Evolutionary conservation across 1,140 invertebrate species (phyloP).

Genomic region (Gonioctena quinquepunctata): DNA sequence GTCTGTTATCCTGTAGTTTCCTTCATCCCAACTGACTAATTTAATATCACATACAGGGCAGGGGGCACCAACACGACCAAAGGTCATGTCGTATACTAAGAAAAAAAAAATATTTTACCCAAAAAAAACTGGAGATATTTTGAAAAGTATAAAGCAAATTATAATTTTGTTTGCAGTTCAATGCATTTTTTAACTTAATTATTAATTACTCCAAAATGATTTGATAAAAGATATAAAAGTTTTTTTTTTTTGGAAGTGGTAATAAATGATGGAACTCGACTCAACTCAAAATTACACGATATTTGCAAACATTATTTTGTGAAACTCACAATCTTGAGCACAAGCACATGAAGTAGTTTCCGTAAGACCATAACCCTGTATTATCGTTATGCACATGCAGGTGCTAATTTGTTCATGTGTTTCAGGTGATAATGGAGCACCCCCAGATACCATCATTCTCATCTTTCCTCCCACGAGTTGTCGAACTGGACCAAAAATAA

Average conservation of each 20-base stretch:
- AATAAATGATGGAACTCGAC: too few relatives aligned
- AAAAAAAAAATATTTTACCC: conserved; percentile 32
- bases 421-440: conserved; percentile 93
- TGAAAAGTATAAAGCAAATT: background rate
- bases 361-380: conserved; percentile 96
- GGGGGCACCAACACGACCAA: conserved; percentile 88
- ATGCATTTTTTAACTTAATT: background rate
- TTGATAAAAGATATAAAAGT: background rate
- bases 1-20: conserved; percentile 87
- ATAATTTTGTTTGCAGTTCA: too few relatives aligned
- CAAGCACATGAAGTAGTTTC: conserved; percentile 94
- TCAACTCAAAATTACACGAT: too few relatives aligned
- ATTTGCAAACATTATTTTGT: background rate
- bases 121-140: background rate
- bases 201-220: too few relatives aligned
- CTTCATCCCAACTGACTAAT: conserved; percentile 94
- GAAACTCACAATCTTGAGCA: conserved; percentile 77
- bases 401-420: conserved; percentile 94
- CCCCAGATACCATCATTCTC: conserved; percentile 86
- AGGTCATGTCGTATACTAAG: conserved; percentile 68
- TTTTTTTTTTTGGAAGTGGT: too few relatives aligned
- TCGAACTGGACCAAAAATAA: conserved; percentile 79
- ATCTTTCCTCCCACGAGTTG: conserved; percentile 85
- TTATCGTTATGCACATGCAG: conserved; percentile 87
- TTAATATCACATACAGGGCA: conserved; percentile 83